phyloP scores from a whole-genome alignment of 2,888 invertebrate genomes.

The Dascillus cervinus region DNA sequence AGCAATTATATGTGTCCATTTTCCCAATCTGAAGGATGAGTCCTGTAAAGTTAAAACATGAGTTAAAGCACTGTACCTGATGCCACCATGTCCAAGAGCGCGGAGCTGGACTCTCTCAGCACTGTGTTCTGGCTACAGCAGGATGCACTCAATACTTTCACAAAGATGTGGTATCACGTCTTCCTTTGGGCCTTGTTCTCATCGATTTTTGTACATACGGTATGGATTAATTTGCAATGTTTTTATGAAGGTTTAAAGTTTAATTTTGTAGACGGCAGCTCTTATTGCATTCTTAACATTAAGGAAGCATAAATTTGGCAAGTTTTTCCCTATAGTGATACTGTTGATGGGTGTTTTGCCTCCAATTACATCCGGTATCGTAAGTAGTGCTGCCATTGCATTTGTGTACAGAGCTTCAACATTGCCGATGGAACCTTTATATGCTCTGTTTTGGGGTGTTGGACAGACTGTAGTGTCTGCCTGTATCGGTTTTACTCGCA shows the following conservation, averaged over 20 bases:
- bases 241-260: background rate
- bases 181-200: constrained; percentile 94
- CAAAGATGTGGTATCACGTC: constrained; percentile 96
- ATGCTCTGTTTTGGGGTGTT: constrained; percentile 91
- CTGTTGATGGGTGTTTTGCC: constrained; percentile 84
- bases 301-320: constrained; percentile 89
- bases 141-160: constrained; percentile 57
- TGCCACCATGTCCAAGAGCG: constrained; percentile 26
- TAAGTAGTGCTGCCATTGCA: constrained; percentile 87
- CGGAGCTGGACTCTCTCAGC: constrained; percentile 34
- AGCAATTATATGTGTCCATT: background rate
- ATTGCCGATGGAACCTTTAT: constrained; percentile 82
- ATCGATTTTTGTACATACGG: constrained; percentile 83
- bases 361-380: constrained; percentile 80
- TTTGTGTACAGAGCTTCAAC: constrained; percentile 89
- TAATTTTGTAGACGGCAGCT: constrained; percentile 60
- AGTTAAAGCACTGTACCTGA: constrained; percentile 20
- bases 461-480: constrained; percentile 87
- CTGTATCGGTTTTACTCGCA: constrained; percentile 86
- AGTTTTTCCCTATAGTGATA: constrained; percentile 84
- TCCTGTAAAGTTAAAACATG: constrained; percentile 6
- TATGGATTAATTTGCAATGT: too few relatives aligned
- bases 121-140: constrained; percentile 37
- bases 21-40: too few relatives aligned
- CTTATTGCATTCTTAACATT: constrained; percentile 85